Base-by-base conservation (phyloP, 2,797 vertebrate species). In the Enteromius afrohamiltoni region DNA sequence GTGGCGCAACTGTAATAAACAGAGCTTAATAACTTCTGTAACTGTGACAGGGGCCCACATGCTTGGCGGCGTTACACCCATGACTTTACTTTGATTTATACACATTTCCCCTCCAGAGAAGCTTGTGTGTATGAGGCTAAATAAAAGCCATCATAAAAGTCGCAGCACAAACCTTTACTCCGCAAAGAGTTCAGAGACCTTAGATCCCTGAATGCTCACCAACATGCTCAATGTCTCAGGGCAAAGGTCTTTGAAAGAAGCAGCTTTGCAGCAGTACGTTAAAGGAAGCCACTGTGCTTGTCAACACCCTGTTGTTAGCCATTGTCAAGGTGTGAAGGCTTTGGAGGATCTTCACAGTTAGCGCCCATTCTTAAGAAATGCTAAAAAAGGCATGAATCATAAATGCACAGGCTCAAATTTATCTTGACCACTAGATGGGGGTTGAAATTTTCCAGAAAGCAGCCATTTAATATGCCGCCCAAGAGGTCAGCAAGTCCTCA, bases 251-350 rank as follows among this genome's bases (percentile, higher is more conserved):
- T 85, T 91, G 89, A 85, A 92, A 51, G 88, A 91, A 93, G 91
- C 89, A 89, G 86, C 89, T 93, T 88, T 92, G 92, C 93, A 93
- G 93, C 92, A 91, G 92, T 89, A 84, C 87, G 90, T 94, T 93
- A 95, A 94, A 95, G 93, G 93, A 93, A 88, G 92, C 90, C 89
- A 90, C 85, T 78, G 77, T 75, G 90, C 89, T 91, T 93, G 92
- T 94, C 94, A 93, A 90, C 91, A 86, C 84, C 90, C 89, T 84
- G 90, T 94, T 94, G 94, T 93, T 89, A 87, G 85, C 86, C 88
- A 87, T 92, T 93, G 90, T 93, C 90, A 93, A 95, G 94, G 94
- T 94, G 95, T 94, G 92, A 95, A 93, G 91, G 89, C 92, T 92
- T 91, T 93, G 92, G 94, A 93, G 93, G 90, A 91, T 91, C 91